Evolutionary conservation across 2,888 invertebrate species (phyloP).

Genomic region (Dryomyza anilis): DNA sequence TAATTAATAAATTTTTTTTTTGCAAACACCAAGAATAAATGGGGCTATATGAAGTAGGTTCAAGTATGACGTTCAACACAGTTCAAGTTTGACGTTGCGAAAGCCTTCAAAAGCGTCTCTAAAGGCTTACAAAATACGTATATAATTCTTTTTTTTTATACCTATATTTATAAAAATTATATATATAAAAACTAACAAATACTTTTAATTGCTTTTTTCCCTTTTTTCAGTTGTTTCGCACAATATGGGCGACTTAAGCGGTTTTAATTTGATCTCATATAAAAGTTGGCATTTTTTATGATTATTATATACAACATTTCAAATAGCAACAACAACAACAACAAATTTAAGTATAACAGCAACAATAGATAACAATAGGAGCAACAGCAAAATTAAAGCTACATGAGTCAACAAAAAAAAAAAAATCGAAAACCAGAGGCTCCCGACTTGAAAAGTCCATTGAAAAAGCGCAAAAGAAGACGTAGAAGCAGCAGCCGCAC

Average conservation of each 20-base stretch:
- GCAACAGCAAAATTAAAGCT: constrained; percentile 27
- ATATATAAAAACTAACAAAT: no score
- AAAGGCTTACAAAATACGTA: no score
- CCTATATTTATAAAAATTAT: no score
- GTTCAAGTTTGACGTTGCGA: no score
- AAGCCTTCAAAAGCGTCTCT: no score
- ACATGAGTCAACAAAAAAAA: constrained; percentile 31
- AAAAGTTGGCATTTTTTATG: no score
- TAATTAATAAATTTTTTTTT: no score
- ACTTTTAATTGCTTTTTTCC: neutral
- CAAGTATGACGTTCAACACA: no score
- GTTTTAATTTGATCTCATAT: constrained; percentile 32
- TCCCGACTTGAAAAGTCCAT: neutral
- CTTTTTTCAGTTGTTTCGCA: neutral
- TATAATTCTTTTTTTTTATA: no score
- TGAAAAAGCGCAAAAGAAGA: neutral
- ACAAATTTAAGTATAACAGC: neutral
- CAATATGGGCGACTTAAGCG: constrained; percentile 27
- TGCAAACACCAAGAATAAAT: no score
- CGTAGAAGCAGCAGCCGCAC: neutral
- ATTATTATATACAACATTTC: no score
- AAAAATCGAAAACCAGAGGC: neutral
- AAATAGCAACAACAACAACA: neutral
- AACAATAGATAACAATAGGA: neutral
- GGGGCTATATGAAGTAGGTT: no score